Evolutionary conservation across 2,797 vertebrate genomes (phyloP).

Genomic region (Rhabdomys pumilio): DNA sequence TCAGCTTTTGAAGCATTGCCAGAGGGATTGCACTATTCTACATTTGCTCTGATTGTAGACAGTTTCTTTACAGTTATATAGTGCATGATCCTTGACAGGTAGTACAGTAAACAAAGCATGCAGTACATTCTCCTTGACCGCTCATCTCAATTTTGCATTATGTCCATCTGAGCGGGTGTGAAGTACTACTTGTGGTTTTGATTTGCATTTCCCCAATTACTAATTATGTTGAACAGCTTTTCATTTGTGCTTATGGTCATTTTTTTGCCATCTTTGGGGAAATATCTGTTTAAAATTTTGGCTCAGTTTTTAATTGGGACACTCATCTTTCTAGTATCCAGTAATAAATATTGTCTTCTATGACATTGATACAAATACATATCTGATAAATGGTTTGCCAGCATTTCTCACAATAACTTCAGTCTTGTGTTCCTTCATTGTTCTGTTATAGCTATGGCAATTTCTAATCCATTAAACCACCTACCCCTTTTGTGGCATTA

Average conservation of each 20-base stretch:
- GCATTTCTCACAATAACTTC: conserved; percentile 36
- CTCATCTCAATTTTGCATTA: not conserved
- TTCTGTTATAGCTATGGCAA: conserved; percentile 8
- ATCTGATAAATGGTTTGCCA: conserved; percentile 12
- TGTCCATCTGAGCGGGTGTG: not conserved
- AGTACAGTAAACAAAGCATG: not conserved
- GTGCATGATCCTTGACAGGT: not conserved
- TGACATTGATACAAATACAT: conserved; percentile 19
- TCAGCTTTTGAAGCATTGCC: conserved; percentile 17
- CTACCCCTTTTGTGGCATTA: conserved; percentile 27
- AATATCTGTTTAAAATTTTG: not conserved
- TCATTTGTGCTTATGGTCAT: conserved; percentile 39
- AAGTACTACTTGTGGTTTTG: not conserved
- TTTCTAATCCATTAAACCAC: conserved; percentile 3
- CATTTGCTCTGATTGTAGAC: conserved; percentile 13
- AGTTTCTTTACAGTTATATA: not conserved
- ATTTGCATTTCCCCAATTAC: conserved; percentile 30
- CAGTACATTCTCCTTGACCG: conserved; percentile 1
- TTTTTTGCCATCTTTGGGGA: not conserved
- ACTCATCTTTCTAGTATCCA: not conserved
- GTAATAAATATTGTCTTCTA: conserved; percentile 15
- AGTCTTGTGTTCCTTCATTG: conserved; percentile 32
- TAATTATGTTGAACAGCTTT: conserved; percentile 44
- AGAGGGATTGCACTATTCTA: not conserved
- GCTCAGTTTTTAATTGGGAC: not conserved